Conservation (phyloP, 2,888 invertebrate species). For the Drosophila atripex region DNA sequence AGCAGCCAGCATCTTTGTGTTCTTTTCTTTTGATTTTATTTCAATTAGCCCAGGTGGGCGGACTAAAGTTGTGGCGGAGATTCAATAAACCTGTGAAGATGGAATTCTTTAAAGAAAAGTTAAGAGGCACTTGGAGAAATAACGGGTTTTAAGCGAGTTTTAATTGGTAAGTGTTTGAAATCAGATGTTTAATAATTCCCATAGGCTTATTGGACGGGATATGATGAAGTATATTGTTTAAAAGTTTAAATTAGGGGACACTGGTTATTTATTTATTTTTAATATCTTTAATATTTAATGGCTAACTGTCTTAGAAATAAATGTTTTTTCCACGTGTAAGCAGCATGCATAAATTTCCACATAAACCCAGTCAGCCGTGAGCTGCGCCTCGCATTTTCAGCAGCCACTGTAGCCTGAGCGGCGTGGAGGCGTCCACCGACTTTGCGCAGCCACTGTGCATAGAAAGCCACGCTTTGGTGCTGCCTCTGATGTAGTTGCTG, state of each 20-base stretch:
- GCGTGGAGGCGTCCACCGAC: conserved; percentile 51
- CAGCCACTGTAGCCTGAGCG: conserved; percentile 16
- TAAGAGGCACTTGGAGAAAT: conserved; percentile 9
- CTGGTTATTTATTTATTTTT: neutral
- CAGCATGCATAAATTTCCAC: conserved; percentile 41
- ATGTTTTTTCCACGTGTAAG: neutral
- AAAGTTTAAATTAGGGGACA: no score
- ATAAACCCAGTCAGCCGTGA: conserved; percentile 53
- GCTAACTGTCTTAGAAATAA: neutral
- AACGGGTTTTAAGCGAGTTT: neutral
- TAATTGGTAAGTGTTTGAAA: no score
- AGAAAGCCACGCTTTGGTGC: conserved; percentile 72
- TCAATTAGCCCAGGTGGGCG: conserved; percentile 44
- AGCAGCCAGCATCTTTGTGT: conserved; percentile 35
- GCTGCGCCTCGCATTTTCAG: conserved; percentile 15
- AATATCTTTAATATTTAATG: neutral
- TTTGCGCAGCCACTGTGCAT: conserved; percentile 66
- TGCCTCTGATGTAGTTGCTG: conserved; percentile 27
- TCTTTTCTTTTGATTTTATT: conserved; percentile 44
- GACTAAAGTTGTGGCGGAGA: conserved; percentile 24
- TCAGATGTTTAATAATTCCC: no score
- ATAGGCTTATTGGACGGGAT: no score
- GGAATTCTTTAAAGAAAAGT: conserved; percentile 20
- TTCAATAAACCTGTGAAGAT: conserved; percentile 34
- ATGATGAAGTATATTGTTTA: no score